These are phyloP conservation scores for Ceyx margarethae DNA, from an alignment of 2,113 vertebrate genomes.

Conservation along the genomic window DNA sequence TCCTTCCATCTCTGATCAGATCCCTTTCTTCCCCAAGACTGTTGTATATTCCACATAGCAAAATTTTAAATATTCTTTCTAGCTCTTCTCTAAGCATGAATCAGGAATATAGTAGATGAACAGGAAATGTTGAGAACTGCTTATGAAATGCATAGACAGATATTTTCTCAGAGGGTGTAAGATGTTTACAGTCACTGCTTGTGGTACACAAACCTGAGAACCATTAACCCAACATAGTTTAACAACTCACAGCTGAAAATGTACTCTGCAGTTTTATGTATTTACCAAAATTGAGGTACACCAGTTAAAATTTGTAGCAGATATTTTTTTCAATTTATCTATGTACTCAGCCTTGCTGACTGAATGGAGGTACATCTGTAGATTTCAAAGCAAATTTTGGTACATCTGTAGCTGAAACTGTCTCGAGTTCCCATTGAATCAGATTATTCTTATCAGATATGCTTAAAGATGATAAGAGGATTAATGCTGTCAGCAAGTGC, in stretches of 20 bases:
- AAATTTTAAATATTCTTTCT: not conserved
- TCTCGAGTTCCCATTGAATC: slow-evolving; percentile 51
- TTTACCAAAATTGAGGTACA: not conserved
- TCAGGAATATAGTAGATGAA: not conserved
- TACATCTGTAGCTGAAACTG: slow-evolving; percentile 15
- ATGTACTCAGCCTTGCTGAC: not conserved
- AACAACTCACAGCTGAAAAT: not conserved
- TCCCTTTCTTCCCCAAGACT: not conserved
- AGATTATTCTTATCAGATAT: slow-evolving; percentile 59
- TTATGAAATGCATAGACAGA: not conserved
- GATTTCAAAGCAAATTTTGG: slow-evolving; percentile 32
- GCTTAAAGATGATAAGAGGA: slow-evolving; percentile 36
- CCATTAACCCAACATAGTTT: not conserved
- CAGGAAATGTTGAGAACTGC: not conserved
- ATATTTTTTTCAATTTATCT: not conserved
- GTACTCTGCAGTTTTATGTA: not conserved
- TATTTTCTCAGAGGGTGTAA: not conserved
- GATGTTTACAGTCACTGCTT: not conserved
- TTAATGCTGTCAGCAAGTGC: slow-evolving; percentile 23
- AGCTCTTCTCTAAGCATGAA: not conserved
- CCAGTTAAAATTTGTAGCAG: not conserved
- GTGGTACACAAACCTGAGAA: not conserved
- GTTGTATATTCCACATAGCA: not conserved
- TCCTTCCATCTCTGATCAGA: not conserved
- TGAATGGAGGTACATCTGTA: not conserved